Conservation (phyloP, 2,113 vertebrate species). For the Procavia capensis region DNA sequence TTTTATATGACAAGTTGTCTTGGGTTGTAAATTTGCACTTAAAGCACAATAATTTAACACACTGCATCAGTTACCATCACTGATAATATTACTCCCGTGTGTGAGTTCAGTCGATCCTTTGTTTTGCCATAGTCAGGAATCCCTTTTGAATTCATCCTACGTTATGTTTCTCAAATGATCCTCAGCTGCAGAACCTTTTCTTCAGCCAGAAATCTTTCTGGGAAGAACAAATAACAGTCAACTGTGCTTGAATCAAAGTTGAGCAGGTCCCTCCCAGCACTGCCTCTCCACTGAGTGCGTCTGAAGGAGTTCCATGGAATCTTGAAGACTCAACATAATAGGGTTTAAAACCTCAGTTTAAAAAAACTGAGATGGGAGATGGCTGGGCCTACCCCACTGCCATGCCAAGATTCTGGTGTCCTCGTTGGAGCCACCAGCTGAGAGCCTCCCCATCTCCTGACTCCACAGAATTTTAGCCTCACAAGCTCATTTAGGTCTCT, state of each 20-base stretch:
- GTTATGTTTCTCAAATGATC: background rate
- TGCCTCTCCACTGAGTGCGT: background rate
- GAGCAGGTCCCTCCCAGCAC: background rate
- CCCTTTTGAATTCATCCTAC: background rate
- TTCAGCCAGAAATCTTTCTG: slow-evolving; percentile 25
- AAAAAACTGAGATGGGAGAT: background rate
- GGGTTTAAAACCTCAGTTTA: background rate
- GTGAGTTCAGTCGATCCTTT: background rate
- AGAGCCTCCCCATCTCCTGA: rapidly evolving
- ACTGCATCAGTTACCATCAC: background rate
- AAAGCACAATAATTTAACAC: background rate
- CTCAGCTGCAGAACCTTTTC: background rate
- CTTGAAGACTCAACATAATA: background rate
- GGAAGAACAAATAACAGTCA: background rate
- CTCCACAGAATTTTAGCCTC: background rate
- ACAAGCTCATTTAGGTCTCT: background rate
- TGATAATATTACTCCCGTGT: background rate
- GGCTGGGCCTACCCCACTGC: background rate
- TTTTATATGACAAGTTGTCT: no score
- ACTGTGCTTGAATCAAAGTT: background rate
- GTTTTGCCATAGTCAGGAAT: background rate
- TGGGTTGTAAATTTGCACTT: no score
- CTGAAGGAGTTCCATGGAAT: no score
- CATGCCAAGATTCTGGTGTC: background rate
- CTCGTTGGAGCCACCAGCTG: background rate